Base-by-base conservation (phyloP, 1,140 invertebrate species). In the Radopholus similis region DNA sequence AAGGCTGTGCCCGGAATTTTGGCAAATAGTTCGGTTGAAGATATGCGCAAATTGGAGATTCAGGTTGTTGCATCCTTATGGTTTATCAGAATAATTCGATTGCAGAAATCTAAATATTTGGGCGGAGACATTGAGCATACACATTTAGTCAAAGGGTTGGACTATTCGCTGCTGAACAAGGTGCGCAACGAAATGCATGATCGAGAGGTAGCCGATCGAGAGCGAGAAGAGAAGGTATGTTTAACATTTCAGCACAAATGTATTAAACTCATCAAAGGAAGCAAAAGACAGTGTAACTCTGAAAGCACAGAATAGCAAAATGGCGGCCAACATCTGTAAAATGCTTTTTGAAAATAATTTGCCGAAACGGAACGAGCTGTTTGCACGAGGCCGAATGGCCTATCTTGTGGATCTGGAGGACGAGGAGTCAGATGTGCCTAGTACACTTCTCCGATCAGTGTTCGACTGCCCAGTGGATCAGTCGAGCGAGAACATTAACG, bases 91-190 rank as follows among this genome's bases (percentile, higher is more conserved):
- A 9, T 9, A 28, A 64, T 28, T 34, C 21, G 2, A 5, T 62
- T 75, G 66, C 92, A 97, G 84, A 94, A 98, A 84, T 98, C 95
- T 0, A 99, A 99, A 86, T 98, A 94, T 85, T 90, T 99, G 85
- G 96, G 96, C 83, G 96, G 96, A 88, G 96, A 99, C 84, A 97
- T 99, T 90, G 94, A 97, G 75, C 95, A 99, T 80, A 99, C 96
- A 84, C 96, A 99, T 85, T 95, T 99, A 86, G 71, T 99, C 58
- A 98, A 98, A 86, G 96, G 96, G 84, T 86, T 99, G 9, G 96
- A 99, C 89, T 99, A 96, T 86, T 95, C 95, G 6, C 84, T 99
- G n/a, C 84, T 99, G 53, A 93, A 98, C 83, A 98, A 98, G 85
- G 86, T 88, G 4, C 77, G 81, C 77, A 90, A 87, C 35, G 92